These are phyloP conservation scores for Notocelia uddmanniana DNA, from an alignment of 2,888 invertebrate genomes.

Conservation along the genomic window DNA sequence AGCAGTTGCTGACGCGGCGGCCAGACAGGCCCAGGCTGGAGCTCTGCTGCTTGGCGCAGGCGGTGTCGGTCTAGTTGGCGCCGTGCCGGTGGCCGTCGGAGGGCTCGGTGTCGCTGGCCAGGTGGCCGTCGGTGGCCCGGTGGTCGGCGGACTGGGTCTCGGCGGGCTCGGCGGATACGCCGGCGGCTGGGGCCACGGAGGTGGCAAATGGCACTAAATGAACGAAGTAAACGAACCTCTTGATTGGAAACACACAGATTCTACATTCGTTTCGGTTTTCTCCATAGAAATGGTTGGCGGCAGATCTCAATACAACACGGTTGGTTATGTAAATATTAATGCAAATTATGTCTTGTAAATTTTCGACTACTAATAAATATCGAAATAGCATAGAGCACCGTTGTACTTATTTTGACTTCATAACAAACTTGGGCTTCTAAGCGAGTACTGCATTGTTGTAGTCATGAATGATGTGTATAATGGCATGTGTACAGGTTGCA, in stretches of 20 bases:
- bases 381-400: slow-evolving; percentile 11
- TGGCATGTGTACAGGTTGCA: too few species aligned
- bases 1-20: slow-evolving; percentile 71
- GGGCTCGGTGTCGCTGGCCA: slow-evolving; percentile 37
- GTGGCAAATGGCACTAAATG: slow-evolving; percentile 48
- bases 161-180: slow-evolving; percentile 53
- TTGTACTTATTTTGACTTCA: slow-evolving; percentile 18
- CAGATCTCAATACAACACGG: slow-evolving; percentile 70
- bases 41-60: slow-evolving; percentile 67
- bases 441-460: not conserved
- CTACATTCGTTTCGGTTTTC: slow-evolving; percentile 75
- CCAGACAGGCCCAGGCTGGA: slow-evolving; percentile 72
- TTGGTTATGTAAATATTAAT: slow-evolving; percentile 61
- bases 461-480: not conserved
- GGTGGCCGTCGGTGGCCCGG: slow-evolving; percentile 53
- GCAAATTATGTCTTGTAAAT: slow-evolving; percentile 27
- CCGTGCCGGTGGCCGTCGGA: slow-evolving; percentile 46
- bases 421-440: not conserved
- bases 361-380: slow-evolving; percentile 21
- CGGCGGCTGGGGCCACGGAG: slow-evolving; percentile 30
- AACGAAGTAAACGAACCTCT: slow-evolving; percentile 49
- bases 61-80: slow-evolving; percentile 50
- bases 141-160: slow-evolving; percentile 53
- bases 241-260: slow-evolving; percentile 61
- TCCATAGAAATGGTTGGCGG: slow-evolving; percentile 75